Evolutionary conservation across 2,797 vertebrate genomes (phyloP).

Genomic region (Scolopax rusticola): DNA sequence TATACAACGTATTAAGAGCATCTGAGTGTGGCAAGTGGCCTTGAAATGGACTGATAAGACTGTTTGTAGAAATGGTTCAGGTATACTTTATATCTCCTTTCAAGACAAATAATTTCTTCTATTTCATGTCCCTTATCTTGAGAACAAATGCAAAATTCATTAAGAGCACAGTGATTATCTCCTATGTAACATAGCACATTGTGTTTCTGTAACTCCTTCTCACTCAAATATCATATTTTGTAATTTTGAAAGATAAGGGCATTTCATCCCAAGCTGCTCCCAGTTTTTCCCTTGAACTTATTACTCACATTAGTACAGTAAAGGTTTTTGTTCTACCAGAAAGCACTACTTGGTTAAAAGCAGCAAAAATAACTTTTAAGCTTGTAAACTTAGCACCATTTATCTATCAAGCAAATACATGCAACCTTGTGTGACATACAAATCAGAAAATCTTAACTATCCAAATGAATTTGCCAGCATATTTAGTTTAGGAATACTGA

Average conservation of each 20-base stretch:
- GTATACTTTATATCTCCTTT: not conserved
- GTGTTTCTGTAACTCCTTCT: not conserved
- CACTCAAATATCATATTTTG: not conserved
- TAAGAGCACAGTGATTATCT: not conserved
- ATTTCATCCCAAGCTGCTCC: not conserved
- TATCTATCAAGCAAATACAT: not conserved
- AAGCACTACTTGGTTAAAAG: not conserved
- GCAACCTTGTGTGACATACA: not conserved
- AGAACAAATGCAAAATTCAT: slow-evolving; percentile 50
- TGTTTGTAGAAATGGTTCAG: not conserved
- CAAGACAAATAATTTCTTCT: slow-evolving; percentile 10
- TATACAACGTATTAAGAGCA: slow-evolving; percentile 1
- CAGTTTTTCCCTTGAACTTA: slow-evolving; percentile 10
- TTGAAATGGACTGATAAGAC: slow-evolving; percentile 6
- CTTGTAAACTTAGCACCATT: not conserved
- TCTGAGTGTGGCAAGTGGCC: slow-evolving; percentile 19
- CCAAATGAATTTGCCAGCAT: not conserved
- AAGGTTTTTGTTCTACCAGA: slow-evolving; percentile 23
- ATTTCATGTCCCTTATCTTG: slow-evolving; percentile 19
- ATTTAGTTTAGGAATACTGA: not conserved
- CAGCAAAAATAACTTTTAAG: not conserved
- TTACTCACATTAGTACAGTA: slow-evolving; percentile 3
- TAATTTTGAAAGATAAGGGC: slow-evolving; percentile 6
- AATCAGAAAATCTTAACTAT: not conserved
- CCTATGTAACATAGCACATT: not conserved